These are phyloP conservation scores for Augochlorella aurata DNA, from an alignment of 2,888 invertebrate genomes.

Conservation along the genomic window DNA sequence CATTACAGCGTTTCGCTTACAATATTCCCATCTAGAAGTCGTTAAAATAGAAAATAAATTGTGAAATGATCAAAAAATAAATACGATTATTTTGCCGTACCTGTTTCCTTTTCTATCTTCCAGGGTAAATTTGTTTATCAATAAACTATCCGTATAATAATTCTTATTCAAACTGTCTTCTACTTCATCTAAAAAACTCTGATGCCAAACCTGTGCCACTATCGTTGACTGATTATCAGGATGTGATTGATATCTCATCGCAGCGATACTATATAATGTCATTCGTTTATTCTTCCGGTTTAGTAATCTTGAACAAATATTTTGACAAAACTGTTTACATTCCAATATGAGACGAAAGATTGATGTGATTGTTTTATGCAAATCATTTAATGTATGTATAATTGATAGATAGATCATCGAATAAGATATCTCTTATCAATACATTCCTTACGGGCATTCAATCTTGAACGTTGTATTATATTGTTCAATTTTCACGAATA, in stretches of 20 bases:
- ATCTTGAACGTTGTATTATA: slow-evolving; percentile 82
- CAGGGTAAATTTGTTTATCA: slow-evolving; percentile 71
- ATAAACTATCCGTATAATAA: slow-evolving; percentile 59
- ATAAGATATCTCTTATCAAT: background rate
- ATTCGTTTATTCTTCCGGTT: slow-evolving; percentile 63
- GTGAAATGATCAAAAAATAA: too few species aligned
- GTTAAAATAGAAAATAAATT: slow-evolving; percentile 5
- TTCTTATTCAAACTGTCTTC: slow-evolving; percentile 59
- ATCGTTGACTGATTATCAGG: slow-evolving; percentile 58
- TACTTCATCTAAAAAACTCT: slow-evolving; percentile 49
- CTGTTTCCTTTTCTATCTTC: slow-evolving; percentile 77
- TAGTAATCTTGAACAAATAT: slow-evolving; percentile 64
- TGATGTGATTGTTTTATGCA: background rate
- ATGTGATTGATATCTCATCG: slow-evolving; percentile 68
- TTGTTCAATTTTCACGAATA: slow-evolving; percentile 81
- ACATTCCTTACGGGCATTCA: slow-evolving; percentile 82
- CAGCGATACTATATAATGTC: slow-evolving; percentile 74
- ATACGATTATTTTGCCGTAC: slow-evolving; percentile 55
- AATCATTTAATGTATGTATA: background rate
- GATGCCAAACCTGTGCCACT: slow-evolving; percentile 70
- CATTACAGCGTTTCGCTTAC: slow-evolving; percentile 61
- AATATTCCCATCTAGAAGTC: slow-evolving; percentile 73
- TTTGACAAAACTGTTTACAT: background rate
- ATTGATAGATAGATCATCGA: background rate
- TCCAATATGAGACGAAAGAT: background rate